Percentiles rank a stretch among this genome's conserved stretches.
Evolutionary conservation across 2,113 vertebrate species (phyloP).

Genomic region (Aspiorhynchus laticeps): DNA sequence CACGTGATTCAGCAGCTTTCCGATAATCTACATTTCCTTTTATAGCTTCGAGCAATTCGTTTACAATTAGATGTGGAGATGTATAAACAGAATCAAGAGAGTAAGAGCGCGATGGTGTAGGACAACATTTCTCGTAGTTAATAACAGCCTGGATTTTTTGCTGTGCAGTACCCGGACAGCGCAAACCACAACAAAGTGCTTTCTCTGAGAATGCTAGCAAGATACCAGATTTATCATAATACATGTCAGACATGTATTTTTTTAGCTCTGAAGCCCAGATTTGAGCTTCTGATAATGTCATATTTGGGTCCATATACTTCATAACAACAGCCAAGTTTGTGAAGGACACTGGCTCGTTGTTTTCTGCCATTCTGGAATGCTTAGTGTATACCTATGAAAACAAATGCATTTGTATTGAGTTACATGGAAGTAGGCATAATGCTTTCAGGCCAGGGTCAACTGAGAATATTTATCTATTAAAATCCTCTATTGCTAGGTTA

Average conservation of each 20-base stretch:
- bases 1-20: not conserved
- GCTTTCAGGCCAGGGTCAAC: not conserved
- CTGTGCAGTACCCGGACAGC: not conserved
- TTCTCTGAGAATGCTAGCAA: not conserved
- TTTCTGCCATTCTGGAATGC: not conserved
- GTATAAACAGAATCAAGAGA: not conserved
- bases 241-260: not conserved
- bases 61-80: not conserved
- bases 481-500: not conserved
- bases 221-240: too few species aligned
- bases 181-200: not conserved
- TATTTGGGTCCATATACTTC: not conserved
- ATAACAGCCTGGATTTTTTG: too few species aligned
- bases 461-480: too few species aligned
- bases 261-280: not conserved
- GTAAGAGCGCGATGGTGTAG: not conserved
- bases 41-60: not conserved
- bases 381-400: not conserved
- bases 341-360: not conserved
- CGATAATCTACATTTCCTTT: not conserved
- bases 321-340: not conserved
- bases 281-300: not conserved
- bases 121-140: not conserved
- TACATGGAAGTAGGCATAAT: not conserved
- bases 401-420: not conserved